phyloP scores from a whole-genome alignment of 2,797 vertebrate genomes.

The Crypturellus tataupa region DNA sequence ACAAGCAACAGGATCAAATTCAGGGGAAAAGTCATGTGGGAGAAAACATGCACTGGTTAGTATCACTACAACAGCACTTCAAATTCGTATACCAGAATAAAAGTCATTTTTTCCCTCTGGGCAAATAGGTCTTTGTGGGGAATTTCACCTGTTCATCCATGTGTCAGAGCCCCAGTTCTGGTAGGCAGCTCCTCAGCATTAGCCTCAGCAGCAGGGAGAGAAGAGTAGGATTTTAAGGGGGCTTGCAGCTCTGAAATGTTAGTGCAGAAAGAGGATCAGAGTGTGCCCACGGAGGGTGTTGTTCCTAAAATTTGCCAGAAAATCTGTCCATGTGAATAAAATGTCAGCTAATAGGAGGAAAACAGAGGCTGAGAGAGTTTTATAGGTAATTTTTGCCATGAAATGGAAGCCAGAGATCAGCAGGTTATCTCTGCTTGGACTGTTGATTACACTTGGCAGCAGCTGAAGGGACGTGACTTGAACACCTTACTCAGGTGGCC shows the following conservation, averaged over 20 bases:
- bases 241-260: background rate
- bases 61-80: background rate
- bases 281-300: background rate
- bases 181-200: background rate
- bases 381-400: background rate
- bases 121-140: background rate
- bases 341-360: background rate
- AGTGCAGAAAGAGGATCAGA: background rate
- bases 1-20: background rate
- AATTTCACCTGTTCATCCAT: background rate
- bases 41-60: background rate
- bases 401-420: background rate
- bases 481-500: background rate
- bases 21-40: conserved; percentile 25
- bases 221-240: background rate
- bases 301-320: background rate
- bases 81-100: background rate
- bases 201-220: background rate
- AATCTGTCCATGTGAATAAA: background rate
- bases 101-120: background rate
- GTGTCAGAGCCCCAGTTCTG: background rate
- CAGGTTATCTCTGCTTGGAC: background rate
- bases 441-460: background rate
- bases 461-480: background rate
- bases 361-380: background rate